Base-by-base conservation (phyloP, 2,113 vertebrate genomes). In the Orthonyx spaldingii region DNA sequence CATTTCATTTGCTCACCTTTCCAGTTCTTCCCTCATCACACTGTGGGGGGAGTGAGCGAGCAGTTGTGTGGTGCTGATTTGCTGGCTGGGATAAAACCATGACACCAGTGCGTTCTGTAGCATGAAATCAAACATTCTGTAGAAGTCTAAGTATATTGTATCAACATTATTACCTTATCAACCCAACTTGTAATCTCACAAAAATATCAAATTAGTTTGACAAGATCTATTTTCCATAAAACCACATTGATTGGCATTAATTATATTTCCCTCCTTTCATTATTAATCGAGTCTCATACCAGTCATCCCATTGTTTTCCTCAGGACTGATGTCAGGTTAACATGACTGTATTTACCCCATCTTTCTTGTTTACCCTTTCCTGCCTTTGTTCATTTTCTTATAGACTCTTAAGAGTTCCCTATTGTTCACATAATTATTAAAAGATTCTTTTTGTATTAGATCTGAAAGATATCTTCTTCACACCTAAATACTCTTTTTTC, bases 171-270 rank as follows among this genome's bases (percentile, higher is more conserved):
- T 93, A 91, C 91, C 69, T 91, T 96, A 96, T 92, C 94, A 94
- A 56, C 52, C 35, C 41, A 95, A 91, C 77, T 89, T 78, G 35
- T 75, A 95, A 96, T 97, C 95, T 95, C 80, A 82, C 52, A 92
- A 94, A 97, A 96, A 95, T 81, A 96, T 95, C 93, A 97, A 97
- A 97, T 96, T 95, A 95, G 68, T 96, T 95, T 96, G 95, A 96
- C 93, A 97, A 96, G 91, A 96, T 94, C 93, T 95, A 74, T 95
- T 94, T 97, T 92, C 88, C 72, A 70, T 92, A 87, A 95, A 94
- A 44, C 72, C 86, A 93, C 93, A 91, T 89, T 94, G 91, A 95
- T 94, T 95, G 89, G 83, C 84, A 95, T 90, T 94, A 97, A 95
- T 96, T 94, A 96, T 88, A 84, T 93, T 95, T 94, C 64, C 13